phyloP scores from a whole-genome alignment of 2,888 invertebrate genomes.

The Hedya salicella region DNA sequence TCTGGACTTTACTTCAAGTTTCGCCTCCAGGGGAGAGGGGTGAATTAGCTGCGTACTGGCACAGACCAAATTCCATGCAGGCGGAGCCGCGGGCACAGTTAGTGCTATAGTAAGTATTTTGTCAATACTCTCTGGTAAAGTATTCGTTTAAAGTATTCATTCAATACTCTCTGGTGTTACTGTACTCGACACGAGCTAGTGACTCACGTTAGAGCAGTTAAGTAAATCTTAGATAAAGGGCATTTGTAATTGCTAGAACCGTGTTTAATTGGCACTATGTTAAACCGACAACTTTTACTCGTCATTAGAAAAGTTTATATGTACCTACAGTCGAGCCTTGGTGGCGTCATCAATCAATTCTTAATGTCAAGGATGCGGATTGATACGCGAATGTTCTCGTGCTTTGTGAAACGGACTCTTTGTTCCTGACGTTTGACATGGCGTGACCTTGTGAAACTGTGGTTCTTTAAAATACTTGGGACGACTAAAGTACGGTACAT shows the following conservation, averaged over 20 bases:
- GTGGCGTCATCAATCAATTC: constrained; percentile 46
- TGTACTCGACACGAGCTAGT: no score
- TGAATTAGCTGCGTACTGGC: no score
- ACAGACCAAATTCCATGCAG: no score
- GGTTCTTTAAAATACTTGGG: constrained; percentile 36
- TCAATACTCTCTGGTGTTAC: no score
- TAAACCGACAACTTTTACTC: constrained; percentile 1
- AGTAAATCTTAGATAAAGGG: constrained; percentile 14
- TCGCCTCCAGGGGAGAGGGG: no score
- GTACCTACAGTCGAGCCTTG: not conserved
- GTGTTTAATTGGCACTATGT: constrained; percentile 5
- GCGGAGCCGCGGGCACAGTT: no score
- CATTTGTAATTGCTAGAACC: constrained; percentile 3
- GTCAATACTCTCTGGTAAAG: no score
- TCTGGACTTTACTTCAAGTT: no score
- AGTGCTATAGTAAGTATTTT: no score
- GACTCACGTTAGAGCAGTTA: not conserved
- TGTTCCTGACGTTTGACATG: constrained; percentile 48
- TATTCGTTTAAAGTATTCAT: no score
- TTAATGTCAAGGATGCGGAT: constrained; percentile 48
- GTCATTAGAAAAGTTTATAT: not conserved
- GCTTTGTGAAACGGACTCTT: constrained; percentile 42
- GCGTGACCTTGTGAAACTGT: constrained; percentile 48
- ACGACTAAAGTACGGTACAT: not conserved
- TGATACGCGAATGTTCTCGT: constrained; percentile 44